Conservation (phyloP, 2,113 vertebrate species). For the Ictalurus punctatus region DNA sequence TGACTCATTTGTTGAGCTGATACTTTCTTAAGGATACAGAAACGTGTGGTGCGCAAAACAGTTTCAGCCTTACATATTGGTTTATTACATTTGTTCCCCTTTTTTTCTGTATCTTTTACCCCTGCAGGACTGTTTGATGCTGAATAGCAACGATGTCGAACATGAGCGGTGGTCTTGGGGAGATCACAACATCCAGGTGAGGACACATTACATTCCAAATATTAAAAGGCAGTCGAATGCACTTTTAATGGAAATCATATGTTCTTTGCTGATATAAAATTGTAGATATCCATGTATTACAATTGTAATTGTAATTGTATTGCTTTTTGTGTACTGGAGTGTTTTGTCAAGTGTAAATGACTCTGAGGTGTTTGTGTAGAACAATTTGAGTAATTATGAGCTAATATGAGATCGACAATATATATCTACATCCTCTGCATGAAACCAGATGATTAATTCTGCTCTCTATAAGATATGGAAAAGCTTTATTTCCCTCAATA, state of each 20-base stretch:
- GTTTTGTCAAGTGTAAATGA: neutral
- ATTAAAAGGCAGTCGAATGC: neutral
- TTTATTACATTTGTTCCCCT: too few relatives aligned
- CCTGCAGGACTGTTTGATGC: neutral
- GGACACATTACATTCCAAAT: neutral
- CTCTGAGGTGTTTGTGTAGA: neutral
- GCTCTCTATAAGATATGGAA: neutral
- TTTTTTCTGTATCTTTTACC: neutral
- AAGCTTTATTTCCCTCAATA: neutral
- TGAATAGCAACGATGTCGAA: neutral
- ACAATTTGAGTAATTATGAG: neutral
- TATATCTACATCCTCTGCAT: neutral
- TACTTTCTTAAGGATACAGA: neutral
- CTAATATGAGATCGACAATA: neutral
- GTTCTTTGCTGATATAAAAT: neutral
- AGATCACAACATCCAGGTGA: neutral
- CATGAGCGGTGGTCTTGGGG: neutral
- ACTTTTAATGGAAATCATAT: neutral
- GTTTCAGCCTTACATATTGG: neutral
- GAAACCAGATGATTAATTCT: neutral
- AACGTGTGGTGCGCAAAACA: neutral
- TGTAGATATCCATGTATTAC: too few relatives aligned
- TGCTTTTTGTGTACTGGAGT: neutral
- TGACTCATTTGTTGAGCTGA: neutral
- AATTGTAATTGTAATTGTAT: neutral